Conservation (phyloP, 1,140 invertebrate species). For the Subanguina moxae region DNA sequence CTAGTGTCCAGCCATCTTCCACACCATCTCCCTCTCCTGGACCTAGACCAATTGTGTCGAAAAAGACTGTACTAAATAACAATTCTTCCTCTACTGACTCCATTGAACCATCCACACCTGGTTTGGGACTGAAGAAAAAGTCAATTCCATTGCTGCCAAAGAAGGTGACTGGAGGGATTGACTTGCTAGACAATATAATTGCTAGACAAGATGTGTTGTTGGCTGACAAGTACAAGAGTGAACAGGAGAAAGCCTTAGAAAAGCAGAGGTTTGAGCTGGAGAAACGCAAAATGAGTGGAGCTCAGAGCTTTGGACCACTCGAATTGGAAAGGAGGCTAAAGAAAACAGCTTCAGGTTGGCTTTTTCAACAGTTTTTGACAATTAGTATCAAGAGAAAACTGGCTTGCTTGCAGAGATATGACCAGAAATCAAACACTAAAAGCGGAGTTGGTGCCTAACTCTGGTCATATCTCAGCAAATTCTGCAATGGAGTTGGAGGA, state of each 20-base stretch:
- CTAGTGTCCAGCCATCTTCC: background rate
- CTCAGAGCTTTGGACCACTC: background rate
- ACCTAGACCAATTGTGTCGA: background rate
- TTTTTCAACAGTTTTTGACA: too few species aligned
- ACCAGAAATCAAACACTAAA: too few species aligned
- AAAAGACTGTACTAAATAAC: background rate
- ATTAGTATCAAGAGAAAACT: too few species aligned
- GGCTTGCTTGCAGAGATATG: too few species aligned
- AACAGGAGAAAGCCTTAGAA: constrained; percentile 3
- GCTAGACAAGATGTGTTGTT: constrained; percentile 1
- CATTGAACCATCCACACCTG: too few species aligned
- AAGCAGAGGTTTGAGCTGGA: constrained; percentile 8
- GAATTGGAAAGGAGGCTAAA: too few species aligned
- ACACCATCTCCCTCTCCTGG: background rate
- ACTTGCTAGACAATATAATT: constrained; percentile 7
- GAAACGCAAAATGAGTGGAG: background rate
- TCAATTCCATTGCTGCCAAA: too few species aligned
- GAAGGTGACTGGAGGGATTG: background rate
- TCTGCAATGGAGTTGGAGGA: too few species aligned
- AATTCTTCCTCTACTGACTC: background rate
- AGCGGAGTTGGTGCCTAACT: too few species aligned
- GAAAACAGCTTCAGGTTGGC: too few species aligned
- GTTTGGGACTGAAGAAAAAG: too few species aligned
- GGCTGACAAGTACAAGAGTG: constrained; percentile 9
- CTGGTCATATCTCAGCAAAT: too few species aligned